A percentile compares a stretch with the other conserved stretches of the same genome.
phyloP scores from a whole-genome alignment of 2,113 vertebrate species.

The Pterocles gutturalis region DNA sequence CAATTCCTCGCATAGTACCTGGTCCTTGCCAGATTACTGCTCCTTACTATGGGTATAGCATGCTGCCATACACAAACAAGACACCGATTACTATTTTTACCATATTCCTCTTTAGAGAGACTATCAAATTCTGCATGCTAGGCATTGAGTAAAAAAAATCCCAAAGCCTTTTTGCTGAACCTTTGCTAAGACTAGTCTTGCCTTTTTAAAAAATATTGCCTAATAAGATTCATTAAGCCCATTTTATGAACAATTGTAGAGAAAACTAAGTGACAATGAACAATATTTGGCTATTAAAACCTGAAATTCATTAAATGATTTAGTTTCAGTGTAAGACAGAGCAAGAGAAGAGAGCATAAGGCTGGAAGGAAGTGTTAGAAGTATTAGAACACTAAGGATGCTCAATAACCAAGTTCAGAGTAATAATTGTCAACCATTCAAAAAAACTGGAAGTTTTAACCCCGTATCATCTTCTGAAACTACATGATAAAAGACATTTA shows the following conservation, averaged over 20 bases:
- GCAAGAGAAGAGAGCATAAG: neutral
- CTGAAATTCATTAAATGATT: neutral
- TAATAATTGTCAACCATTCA: neutral
- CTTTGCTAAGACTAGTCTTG: neutral
- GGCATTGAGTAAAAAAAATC: neutral
- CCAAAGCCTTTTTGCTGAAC: neutral
- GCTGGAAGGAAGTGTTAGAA: neutral
- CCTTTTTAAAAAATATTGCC: neutral
- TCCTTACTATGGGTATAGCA: neutral
- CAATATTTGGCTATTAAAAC: neutral
- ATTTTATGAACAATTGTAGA: neutral
- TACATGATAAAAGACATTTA: neutral
- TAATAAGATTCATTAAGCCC: neutral
- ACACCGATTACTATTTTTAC: slow-evolving; percentile 41
- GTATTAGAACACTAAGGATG: neutral
- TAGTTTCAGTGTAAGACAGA: neutral
- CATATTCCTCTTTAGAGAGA: neutral
- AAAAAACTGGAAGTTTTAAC: neutral
- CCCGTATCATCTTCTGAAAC: neutral
- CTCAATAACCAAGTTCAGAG: neutral
- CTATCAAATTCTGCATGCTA: slow-evolving; percentile 5
- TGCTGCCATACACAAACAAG: neutral
- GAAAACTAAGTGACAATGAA: neutral
- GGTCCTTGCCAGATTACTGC: neutral
- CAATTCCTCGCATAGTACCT: neutral